Evolutionary conservation across 2,888 invertebrate genomes (phyloP).

Genomic region (Hyles lineata): DNA sequence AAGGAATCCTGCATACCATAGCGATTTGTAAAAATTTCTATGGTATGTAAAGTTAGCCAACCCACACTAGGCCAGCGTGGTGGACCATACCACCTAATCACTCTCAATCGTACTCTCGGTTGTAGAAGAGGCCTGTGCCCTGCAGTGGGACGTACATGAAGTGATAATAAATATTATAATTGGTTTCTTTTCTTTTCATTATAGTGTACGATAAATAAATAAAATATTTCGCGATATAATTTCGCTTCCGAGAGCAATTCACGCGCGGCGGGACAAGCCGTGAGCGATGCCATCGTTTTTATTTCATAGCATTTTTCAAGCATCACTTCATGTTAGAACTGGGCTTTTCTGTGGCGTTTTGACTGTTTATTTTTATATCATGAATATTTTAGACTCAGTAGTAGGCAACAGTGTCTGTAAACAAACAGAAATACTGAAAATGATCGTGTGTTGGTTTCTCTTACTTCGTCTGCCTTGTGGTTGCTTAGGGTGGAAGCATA

Average conservation of each 20-base stretch:
- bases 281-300: constrained; percentile 43
- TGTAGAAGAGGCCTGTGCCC: too few relatives aligned
- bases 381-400: background rate
- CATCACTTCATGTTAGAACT: constrained; percentile 36
- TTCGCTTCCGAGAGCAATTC: background rate
- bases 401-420: background rate
- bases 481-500: too few relatives aligned
- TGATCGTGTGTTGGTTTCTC: background rate
- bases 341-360: constrained; percentile 32
- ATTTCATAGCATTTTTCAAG: constrained; percentile 45
- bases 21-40: too few relatives aligned
- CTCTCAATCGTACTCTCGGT: too few relatives aligned
- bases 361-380: constrained; percentile 5
- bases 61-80: too few relatives aligned
- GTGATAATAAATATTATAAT: too few relatives aligned
- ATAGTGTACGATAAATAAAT: background rate
- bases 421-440: background rate
- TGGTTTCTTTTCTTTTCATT: too few relatives aligned
- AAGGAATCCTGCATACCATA: too few relatives aligned
- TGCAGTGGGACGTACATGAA: too few relatives aligned
- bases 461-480: too few relatives aligned
- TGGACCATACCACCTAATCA: too few relatives aligned
- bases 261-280: background rate
- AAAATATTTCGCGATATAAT: background rate
- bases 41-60: too few relatives aligned